Percentiles rank a stretch among this genome's conserved stretches.
phyloP scores from a whole-genome alignment of 2,113 vertebrate genomes.

The Heterochromis multidens region DNA sequence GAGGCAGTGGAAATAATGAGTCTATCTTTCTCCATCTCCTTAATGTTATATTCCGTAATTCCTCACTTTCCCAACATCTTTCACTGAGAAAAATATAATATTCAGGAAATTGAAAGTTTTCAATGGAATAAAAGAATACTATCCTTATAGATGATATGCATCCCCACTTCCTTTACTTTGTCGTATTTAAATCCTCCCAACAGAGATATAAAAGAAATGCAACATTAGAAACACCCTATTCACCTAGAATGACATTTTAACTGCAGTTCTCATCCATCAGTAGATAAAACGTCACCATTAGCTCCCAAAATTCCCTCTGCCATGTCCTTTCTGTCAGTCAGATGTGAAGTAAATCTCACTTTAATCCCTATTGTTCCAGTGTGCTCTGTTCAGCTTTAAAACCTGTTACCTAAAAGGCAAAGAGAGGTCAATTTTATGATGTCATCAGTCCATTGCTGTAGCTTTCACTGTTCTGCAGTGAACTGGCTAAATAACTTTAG shows the following conservation, averaged over 20 bases:
- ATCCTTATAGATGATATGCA: too few species aligned
- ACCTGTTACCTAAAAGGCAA: background rate
- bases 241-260: background rate
- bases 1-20: too few species aligned
- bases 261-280: background rate
- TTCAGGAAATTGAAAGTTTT: too few species aligned
- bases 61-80: too few species aligned
- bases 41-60: too few species aligned
- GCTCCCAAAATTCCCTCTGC: background rate
- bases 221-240: background rate
- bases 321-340: background rate
- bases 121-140: too few species aligned
- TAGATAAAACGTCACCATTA: background rate
- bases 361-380: conserved; percentile 17
- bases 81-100: too few species aligned
- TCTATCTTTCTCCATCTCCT: too few species aligned
- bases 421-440: background rate
- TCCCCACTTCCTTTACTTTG: too few species aligned
- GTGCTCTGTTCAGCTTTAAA: background rate
- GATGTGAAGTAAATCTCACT: background rate
- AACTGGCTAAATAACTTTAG: background rate
- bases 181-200: too few species aligned
- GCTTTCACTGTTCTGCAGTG: background rate
- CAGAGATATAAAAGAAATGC: too few species aligned
- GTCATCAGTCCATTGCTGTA: background rate